Conservation (phyloP, 2,113 vertebrate species). For the Emydura subglobosa region DNA sequence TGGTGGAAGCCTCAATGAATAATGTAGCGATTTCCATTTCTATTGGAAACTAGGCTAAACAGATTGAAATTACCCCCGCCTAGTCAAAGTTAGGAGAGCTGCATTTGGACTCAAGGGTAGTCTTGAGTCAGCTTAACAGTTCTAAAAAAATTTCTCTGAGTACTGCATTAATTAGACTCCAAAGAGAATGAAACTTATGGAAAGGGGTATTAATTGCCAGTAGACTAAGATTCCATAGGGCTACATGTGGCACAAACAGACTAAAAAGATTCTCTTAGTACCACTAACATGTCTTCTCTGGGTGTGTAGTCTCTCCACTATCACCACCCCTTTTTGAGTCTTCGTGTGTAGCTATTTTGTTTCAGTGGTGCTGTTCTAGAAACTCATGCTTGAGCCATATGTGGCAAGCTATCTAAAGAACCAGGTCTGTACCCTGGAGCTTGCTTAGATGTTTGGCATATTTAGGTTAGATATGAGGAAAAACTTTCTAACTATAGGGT, state of each 20-base stretch:
- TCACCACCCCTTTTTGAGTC: not conserved
- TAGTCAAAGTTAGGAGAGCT: not conserved
- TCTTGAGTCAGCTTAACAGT: not conserved
- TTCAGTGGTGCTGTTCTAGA: not conserved
- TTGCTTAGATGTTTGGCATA: not conserved
- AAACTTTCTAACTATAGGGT: not conserved
- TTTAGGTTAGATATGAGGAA: not conserved
- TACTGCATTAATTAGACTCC: not conserved
- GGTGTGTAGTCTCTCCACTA: not conserved
- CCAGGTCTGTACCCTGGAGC: not conserved
- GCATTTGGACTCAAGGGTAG: not conserved
- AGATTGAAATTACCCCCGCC: not conserved
- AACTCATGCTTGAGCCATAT: not conserved
- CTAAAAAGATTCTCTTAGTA: not conserved
- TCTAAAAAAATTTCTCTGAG: not conserved
- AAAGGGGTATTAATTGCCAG: not conserved
- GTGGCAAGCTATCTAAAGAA: not conserved
- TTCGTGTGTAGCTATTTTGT: not conserved
- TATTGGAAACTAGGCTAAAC: not conserved
- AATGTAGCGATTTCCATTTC: not conserved
- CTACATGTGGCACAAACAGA: not conserved
- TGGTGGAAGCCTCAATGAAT: not conserved
- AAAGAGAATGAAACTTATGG: not conserved
- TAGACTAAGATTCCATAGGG: not conserved
- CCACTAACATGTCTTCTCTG: not conserved